phyloP scores from a whole-genome alignment of 2,113 vertebrate genomes.

The Macquaria ambigua region DNA sequence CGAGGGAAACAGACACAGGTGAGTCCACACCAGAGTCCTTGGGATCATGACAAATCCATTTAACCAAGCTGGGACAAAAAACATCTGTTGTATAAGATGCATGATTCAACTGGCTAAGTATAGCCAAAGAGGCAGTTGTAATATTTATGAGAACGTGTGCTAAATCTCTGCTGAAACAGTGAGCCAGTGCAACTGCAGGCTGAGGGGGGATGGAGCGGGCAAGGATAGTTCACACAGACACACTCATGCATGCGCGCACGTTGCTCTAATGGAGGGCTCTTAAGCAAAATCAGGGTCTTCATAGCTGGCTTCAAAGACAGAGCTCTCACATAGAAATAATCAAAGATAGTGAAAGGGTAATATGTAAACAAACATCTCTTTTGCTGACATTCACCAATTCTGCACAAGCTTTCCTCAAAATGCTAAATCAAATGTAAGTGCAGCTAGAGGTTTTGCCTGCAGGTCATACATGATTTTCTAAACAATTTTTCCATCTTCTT shows the following conservation, averaged over 20 bases:
- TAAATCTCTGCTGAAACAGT: conserved; percentile 43
- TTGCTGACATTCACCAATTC: neutral
- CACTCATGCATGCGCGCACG: neutral
- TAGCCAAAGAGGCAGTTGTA: conserved; percentile 50
- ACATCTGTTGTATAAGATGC: conserved; percentile 50
- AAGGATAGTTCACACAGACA: conserved; percentile 22
- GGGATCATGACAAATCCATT: too few species aligned
- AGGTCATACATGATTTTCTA: neutral
- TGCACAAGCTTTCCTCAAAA: neutral
- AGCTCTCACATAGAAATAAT: neutral
- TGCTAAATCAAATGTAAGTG: neutral
- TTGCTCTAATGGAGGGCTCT: conserved; percentile 6
- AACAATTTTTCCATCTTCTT: neutral
- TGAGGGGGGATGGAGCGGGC: neutral
- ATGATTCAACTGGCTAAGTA: conserved; percentile 55
- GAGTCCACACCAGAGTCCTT: too few species aligned
- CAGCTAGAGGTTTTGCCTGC: neutral
- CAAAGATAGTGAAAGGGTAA: neutral
- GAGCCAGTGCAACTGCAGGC: neutral
- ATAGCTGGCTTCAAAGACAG: neutral
- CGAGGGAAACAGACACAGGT: too few species aligned
- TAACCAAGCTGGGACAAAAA: conserved; percentile 8
- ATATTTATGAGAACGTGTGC: conserved; percentile 54
- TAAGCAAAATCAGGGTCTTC: neutral
- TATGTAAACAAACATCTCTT: neutral